Evolutionary conservation across 2,113 vertebrate genomes (phyloP).

Genomic region (Mus spicilegus): DNA sequence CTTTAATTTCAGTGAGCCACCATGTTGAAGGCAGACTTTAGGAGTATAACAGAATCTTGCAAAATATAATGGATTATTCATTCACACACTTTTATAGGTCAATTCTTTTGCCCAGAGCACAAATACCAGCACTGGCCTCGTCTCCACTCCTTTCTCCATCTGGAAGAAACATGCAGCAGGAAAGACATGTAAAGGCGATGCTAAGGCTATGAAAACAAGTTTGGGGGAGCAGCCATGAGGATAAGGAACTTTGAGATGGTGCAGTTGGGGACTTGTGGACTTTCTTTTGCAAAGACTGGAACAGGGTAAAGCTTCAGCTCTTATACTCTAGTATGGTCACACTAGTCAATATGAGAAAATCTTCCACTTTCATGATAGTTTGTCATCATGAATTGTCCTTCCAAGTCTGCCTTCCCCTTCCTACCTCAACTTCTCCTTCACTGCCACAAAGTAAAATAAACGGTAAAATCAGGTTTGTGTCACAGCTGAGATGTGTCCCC

Average conservation of each 20-base stretch:
- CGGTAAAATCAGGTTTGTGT: background rate
- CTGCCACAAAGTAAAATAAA: background rate
- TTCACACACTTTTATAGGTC: background rate
- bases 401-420: background rate
- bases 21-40: background rate
- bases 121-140: constrained; percentile 24
- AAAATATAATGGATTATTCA: background rate
- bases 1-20: background rate
- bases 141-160: background rate
- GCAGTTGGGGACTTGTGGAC: background rate
- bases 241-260: background rate
- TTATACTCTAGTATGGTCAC: background rate
- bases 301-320: background rate
- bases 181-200: background rate
- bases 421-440: background rate
- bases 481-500: background rate
- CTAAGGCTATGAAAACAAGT: background rate
- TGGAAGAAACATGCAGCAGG: background rate
- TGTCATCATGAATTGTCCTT: background rate
- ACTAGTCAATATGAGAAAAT: background rate
- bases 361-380: background rate
- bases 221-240: background rate
- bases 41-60: background rate
- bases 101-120: background rate
- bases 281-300: background rate